Percentiles rank a stretch among this genome's conserved stretches.
Conservation (phyloP, 2,113 vertebrate species). For the Phalacrocorax carbo region DNA sequence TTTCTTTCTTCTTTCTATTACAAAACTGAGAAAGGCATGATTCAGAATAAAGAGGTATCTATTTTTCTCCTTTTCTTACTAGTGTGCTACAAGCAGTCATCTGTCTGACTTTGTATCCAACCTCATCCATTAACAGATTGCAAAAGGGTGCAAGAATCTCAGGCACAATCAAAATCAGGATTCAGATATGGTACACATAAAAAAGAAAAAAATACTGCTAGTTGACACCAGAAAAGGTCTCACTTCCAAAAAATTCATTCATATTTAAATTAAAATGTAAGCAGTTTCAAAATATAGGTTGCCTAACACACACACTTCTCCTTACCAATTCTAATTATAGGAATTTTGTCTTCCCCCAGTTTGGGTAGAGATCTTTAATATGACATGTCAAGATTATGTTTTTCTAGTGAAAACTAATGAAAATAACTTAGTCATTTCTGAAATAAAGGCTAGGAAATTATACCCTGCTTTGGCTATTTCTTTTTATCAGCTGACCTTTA, state of each 20-base stretch:
- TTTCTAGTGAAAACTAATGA: not conserved
- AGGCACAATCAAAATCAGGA: not conserved
- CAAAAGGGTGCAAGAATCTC: not conserved
- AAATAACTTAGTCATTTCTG: not conserved
- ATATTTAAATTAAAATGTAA: not conserved
- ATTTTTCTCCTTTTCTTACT: not conserved
- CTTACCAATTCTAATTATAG: not conserved
- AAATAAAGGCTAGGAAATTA: not conserved
- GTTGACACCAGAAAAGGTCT: accelerated
- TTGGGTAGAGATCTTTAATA: not conserved
- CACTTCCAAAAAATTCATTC: not conserved
- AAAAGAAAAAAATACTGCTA: not conserved
- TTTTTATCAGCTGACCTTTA: not conserved
- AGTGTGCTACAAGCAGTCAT: not conserved
- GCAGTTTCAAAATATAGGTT: not conserved
- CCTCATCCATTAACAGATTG: not conserved
- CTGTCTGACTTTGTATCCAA: not conserved
- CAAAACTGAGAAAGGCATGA: not conserved
- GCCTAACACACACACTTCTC: not conserved
- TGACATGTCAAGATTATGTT: not conserved
- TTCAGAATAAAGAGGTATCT: not conserved
- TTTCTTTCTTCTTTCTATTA: not conserved
- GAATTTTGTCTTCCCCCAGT: not conserved
- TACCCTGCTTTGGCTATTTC: not conserved
- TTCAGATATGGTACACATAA: not conserved